phyloP scores from a whole-genome alignment of 2,797 vertebrate species.

The Salmo trutta region DNA sequence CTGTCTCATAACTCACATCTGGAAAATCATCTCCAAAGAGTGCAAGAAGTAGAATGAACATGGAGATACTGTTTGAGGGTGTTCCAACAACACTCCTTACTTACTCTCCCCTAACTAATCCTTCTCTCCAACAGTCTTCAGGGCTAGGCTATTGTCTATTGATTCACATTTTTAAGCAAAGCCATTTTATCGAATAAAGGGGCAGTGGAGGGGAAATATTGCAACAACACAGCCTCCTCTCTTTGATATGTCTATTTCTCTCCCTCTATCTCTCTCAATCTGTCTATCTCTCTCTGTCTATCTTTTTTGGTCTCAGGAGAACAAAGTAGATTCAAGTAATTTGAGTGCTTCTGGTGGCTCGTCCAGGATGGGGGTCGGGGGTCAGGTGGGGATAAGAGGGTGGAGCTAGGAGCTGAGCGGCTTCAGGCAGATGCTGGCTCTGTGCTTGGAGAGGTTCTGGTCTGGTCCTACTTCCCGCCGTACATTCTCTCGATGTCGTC shows the following conservation, averaged over 20 bases:
- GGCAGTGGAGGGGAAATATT: too few relatives aligned
- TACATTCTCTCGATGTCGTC: slow-evolving; percentile 93
- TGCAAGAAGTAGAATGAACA: slow-evolving; percentile 30
- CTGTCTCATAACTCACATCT: slow-evolving; percentile 67
- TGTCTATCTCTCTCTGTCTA: slow-evolving; percentile 17
- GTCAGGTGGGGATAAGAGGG: neutral
- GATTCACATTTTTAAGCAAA: neutral
- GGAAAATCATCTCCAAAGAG: slow-evolving; percentile 36
- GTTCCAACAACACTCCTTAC: too few relatives aligned
- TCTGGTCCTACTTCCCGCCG: slow-evolving; percentile 75
- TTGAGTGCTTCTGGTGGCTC: slow-evolving; percentile 71
- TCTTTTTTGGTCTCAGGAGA: slow-evolving; percentile 64
- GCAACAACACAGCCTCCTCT: slow-evolving; percentile 1
- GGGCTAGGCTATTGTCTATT: neutral
- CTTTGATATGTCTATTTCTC: neutral
- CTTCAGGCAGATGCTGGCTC: slow-evolving; percentile 37
- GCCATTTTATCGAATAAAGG: too few relatives aligned
- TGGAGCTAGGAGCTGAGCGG: neutral
- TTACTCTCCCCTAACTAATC: too few relatives aligned
- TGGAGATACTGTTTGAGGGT: neutral
- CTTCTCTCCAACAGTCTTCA: neutral
- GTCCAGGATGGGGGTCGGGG: slow-evolving; percentile 24
- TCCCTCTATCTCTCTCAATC: too few relatives aligned
- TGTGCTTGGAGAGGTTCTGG: slow-evolving; percentile 17
- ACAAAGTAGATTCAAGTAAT: slow-evolving; percentile 78